Base-by-base conservation (phyloP, 2,797 vertebrate genomes). In the Glyptemys insculpta region DNA sequence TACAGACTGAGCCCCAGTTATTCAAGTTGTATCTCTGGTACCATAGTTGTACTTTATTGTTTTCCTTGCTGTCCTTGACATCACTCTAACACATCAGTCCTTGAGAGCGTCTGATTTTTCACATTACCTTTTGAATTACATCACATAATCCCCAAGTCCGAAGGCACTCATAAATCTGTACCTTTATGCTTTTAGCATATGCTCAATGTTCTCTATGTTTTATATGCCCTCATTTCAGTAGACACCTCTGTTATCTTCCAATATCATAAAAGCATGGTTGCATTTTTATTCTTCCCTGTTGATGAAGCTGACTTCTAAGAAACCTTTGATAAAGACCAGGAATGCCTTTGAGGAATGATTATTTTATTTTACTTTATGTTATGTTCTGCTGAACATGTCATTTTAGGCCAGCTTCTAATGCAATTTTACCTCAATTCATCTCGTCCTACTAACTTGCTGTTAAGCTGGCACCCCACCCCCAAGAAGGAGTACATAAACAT, bases 371-470 rank as follows among this genome's bases (percentile, higher is more conserved):
- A 81, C 72, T 74, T 86, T 81, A 57, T 52, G 15, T 12, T 50
- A 37, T 25, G 34, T 59, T 29, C 31, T 57, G 34, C 62, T 31
- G 79, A 50, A 78, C 62, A 78, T 83, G 62, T 74, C 85, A 52
- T 88, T 94, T 19, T 8, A 84, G 82, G 65, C 12, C 54, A 80
- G 49, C n/a, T 44, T 65, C 37, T 85, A 0, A 5, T 23, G 37
- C 37, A 80, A 82, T 97, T 95, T 92, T 79, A 23, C 31, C 34
- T 89, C 84, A 6, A 6, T 89, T 96, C 94, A 88, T 91, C 78
- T 62, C 0, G 0, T 86, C 76, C 85, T 90, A 56, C 50, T 88
- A 53, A 89, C 74, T 95, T 95, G 54, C 47, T 83, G 25, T 49
- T 88, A 96, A 95, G 54, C 47, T 95, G 79, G 85, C 90, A 93